Evolutionary conservation across 2,113 vertebrate genomes (phyloP).

Genomic region (Erpornis zantholeuca): DNA sequence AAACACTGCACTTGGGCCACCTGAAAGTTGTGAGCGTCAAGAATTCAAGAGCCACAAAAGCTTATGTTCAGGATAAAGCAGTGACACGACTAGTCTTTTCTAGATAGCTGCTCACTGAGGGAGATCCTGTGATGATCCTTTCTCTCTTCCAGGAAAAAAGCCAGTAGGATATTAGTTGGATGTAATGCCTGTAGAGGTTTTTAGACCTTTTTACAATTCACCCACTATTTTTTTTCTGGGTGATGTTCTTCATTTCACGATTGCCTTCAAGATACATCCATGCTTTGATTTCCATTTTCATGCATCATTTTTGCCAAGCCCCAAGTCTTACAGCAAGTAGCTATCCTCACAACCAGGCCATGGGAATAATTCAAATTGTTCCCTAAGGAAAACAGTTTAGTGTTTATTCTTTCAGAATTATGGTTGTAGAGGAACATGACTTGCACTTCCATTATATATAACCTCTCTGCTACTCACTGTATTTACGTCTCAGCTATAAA

Average conservation of each 20-base stretch:
- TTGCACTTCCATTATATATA: not conserved
- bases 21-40: not conserved
- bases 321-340: not conserved
- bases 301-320: not conserved
- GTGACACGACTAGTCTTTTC: not conserved
- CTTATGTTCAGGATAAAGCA: not conserved
- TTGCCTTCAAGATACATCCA: not conserved
- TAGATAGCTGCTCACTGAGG: not conserved
- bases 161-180: fast-evolving
- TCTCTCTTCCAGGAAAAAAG: not conserved
- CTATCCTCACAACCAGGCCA: not conserved
- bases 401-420: slow-evolving; percentile 9
- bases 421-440: not conserved
- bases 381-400: not conserved
- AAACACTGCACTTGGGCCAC: not conserved
- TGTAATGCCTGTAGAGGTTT: not conserved
- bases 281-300: not conserved
- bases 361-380: not conserved
- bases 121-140: not conserved
- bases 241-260: not conserved
- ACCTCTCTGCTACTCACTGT: not conserved
- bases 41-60: not conserved
- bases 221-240: not conserved
- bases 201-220: not conserved
- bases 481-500: not conserved